These are phyloP conservation scores for Pteria penguin DNA, from an alignment of 2,888 invertebrate species.

Conservation along the genomic window DNA sequence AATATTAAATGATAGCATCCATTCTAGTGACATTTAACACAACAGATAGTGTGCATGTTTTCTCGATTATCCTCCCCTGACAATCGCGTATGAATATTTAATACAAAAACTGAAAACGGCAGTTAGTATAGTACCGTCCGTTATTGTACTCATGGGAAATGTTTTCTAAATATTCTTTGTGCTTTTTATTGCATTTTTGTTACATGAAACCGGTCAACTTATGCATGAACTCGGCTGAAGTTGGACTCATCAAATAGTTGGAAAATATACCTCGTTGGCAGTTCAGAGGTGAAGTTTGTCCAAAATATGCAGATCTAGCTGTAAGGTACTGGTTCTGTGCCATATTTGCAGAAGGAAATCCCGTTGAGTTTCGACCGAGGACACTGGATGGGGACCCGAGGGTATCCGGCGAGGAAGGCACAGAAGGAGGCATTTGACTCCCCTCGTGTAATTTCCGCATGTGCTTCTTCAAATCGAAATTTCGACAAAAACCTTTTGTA, in stretches of 20 bases:
- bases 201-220: slow-evolving; percentile 58
- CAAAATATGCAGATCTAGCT: slow-evolving; percentile 55
- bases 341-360: background rate
- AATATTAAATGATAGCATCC: background rate
- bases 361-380: slow-evolving; percentile 12
- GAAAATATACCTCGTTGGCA: slow-evolving; percentile 67
- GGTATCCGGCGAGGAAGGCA: slow-evolving; percentile 22
- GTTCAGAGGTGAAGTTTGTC: slow-evolving; percentile 55
- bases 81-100: background rate
- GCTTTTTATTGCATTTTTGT: background rate
- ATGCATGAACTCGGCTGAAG: slow-evolving; percentile 62
- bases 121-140: background rate
- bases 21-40: background rate
- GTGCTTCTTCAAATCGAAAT: slow-evolving; percentile 99
- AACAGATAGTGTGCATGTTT: background rate
- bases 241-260: slow-evolving; percentile 65
- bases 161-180: background rate
- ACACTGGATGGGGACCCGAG: slow-evolving; percentile 10
- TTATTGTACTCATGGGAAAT: background rate
- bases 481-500: slow-evolving; percentile 92
- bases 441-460: slow-evolving; percentile 93
- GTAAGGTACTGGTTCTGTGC: slow-evolving; percentile 26
- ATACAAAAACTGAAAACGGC: background rate
- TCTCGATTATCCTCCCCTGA: background rate
- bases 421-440: slow-evolving; percentile 30